Percentiles rank a stretch among this genome's conserved stretches.
Evolutionary conservation across 2,113 vertebrate genomes (phyloP).

Genomic region (Upupa epops): DNA sequence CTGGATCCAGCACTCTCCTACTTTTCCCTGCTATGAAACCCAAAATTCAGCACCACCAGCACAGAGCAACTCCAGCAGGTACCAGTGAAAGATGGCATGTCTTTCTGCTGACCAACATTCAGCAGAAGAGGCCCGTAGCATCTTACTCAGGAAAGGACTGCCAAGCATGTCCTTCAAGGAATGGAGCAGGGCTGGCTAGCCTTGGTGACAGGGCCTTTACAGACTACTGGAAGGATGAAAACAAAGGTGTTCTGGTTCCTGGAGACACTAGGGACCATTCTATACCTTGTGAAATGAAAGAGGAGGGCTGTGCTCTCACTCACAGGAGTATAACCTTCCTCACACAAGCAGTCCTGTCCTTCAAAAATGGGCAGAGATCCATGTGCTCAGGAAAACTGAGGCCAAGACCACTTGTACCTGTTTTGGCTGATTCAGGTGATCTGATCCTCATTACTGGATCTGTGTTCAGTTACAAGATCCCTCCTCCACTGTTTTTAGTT

Average conservation of each 20-base stretch:
- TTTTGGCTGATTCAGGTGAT: background rate
- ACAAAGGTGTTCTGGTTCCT: background rate
- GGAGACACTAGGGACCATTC: background rate
- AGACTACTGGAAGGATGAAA: rapidly evolving
- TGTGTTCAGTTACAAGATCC: background rate
- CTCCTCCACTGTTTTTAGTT: background rate
- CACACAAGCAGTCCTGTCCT: background rate
- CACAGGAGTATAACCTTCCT: background rate
- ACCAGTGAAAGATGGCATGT: background rate
- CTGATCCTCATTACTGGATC: background rate
- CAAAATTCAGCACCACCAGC: background rate
- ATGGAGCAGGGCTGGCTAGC: rapidly evolving
- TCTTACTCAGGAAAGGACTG: background rate
- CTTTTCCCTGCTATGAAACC: background rate
- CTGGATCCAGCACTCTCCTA: background rate
- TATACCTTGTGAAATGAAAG: background rate
- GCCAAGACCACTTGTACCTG: background rate
- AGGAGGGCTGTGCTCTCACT: background rate
- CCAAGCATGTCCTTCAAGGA: background rate
- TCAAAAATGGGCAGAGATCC: background rate
- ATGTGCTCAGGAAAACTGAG: rapidly evolving
- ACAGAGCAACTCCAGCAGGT: background rate
- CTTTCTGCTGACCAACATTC: background rate
- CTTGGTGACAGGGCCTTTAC: background rate
- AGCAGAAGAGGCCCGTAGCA: background rate